Evolutionary conservation across 1,140 invertebrate genomes (phyloP), one percentile per base, ranked within the genome.

Genomic region (Trichonephila inaurata): DNA sequence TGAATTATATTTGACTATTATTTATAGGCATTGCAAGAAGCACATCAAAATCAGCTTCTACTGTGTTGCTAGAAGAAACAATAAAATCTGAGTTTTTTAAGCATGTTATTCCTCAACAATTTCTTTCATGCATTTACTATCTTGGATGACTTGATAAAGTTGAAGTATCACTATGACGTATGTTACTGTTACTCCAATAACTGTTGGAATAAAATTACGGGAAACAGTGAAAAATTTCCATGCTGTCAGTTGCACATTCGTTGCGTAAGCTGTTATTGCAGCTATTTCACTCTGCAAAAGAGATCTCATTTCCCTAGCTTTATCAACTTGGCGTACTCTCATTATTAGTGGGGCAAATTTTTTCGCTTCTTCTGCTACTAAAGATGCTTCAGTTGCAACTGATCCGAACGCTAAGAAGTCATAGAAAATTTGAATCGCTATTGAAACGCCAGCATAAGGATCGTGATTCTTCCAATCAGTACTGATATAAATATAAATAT

Each of bases 141-240:
- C 61, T 58, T 88, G 86, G 19, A 40, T 33, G 2, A 82, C 89
- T 82, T 82, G 89, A 82, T 91, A 91, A 16, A 91, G 44, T 82
- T 93, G 92, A 18, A 93, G n/a, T 62, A 93, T 93, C 7, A 93
- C 58, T 44, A 93, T 19, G n/a, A 89, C 58, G 33, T 93, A 93
- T 62, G 86, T 93, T 10, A 69, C 60, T n/a, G 92, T 89, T 1
- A 93, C 69, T 44, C 92, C 86, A 10, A 93, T 58, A 2, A 93
- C 86, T 0, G 92, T 88, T 62, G 69, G 92, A 8, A 89, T 28
- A 10, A 93, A 89, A 81, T 33, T 88, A 16, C 92, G 64, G n/a
- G 92, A 81, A 2, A 82, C 86, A 1, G 69, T 93, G 86, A 93
- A 93, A 28, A 88, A 89, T 51, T 89, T 93, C 92, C 92, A 93